phyloP scores from a whole-genome alignment of 2,113 vertebrate genomes.

The Haemorhous mexicanus region DNA sequence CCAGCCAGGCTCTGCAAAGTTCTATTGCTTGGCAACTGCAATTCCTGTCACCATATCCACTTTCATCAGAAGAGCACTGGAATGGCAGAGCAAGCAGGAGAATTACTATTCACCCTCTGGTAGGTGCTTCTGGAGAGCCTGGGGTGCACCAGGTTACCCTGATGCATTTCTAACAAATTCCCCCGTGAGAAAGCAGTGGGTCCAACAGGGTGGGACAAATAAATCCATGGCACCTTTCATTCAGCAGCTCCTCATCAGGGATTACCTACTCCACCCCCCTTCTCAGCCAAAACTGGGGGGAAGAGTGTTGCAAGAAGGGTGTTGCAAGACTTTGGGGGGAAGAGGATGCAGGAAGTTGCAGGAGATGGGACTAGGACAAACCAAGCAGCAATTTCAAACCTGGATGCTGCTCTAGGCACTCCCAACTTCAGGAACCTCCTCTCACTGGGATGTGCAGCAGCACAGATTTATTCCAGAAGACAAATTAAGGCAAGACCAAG shows the following conservation, averaged over 20 bases:
- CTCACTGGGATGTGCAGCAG: neutral
- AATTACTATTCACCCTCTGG: neutral
- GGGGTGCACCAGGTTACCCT: neutral
- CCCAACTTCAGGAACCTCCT: neutral
- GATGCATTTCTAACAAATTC: neutral
- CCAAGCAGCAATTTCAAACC: neutral
- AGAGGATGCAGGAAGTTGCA: neutral
- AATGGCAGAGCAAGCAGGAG: neutral
- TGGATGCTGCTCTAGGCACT: neutral
- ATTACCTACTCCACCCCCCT: neutral
- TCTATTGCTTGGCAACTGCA: conserved; percentile 12
- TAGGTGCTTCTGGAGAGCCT: neutral
- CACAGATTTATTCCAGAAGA: neutral
- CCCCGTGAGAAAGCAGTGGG: neutral
- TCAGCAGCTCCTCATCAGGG: neutral
- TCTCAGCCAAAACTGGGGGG: neutral
- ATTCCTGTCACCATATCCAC: neutral
- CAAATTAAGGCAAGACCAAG: neutral
- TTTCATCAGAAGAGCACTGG: neutral
- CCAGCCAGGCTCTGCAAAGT: neutral
- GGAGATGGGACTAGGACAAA: neutral
- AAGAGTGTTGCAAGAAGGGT: neutral
- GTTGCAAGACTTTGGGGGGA: neutral
- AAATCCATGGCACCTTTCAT: neutral
- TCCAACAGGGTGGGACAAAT: neutral